These are phyloP conservation scores for Pipistrellus pipistrellus DNA, from an alignment of 2,797 vertebrate species.

Conservation along the genomic window DNA sequence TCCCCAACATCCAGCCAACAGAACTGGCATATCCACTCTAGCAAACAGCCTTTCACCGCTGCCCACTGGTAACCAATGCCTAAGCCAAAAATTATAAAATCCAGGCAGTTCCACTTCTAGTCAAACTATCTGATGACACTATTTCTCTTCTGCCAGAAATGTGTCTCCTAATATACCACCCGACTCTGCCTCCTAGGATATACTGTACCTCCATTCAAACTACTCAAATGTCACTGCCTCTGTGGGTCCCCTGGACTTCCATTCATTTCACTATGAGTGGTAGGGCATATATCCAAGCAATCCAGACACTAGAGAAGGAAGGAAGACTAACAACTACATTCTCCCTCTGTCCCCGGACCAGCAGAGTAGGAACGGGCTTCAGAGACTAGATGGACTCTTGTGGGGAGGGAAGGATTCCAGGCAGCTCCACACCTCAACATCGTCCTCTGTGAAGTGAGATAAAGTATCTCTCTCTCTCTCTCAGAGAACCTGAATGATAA, in stretches of 20 bases:
- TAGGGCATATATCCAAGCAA: neutral
- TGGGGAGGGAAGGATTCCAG: accelerated
- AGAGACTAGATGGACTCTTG: accelerated
- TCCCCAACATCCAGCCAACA: neutral
- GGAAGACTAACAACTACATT: neutral
- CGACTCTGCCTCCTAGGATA: neutral
- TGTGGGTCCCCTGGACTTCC: neutral
- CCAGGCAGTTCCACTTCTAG: too few species aligned
- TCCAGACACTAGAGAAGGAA: neutral
- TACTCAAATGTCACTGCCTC: neutral
- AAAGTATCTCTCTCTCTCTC: neutral
- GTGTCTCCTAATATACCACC: neutral
- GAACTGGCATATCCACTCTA: neutral
- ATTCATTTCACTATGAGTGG: neutral
- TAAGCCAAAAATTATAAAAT: neutral
- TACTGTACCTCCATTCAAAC: neutral
- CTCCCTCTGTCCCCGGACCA: neutral
- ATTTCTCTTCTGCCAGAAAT: neutral
- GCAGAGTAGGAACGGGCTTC: neutral
- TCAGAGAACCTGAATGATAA: neutral
- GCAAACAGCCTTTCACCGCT: neutral
- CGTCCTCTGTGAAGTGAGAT: neutral
- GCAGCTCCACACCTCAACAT: accelerated
- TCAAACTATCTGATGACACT: neutral
- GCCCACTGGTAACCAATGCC: accelerated